Percentiles rank a stretch among this genome's conserved stretches.
phyloP scores from a whole-genome alignment of 2,797 vertebrate species.

The Hybognathus amarus region DNA sequence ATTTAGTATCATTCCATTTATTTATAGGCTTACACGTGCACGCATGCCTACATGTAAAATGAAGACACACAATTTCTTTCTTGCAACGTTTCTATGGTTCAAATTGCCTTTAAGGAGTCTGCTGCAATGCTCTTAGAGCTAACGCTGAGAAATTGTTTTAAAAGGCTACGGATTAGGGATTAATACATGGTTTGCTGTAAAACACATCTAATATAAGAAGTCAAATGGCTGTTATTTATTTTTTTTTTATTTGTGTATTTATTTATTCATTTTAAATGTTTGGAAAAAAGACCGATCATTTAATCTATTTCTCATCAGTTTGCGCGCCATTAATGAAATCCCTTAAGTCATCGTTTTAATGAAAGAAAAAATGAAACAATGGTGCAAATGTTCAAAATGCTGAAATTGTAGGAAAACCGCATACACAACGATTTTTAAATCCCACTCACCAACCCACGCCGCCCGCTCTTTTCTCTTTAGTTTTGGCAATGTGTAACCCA shows the following conservation, averaged over 20 bases:
- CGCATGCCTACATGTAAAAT: constrained; percentile 21
- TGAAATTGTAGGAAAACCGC: constrained; percentile 79
- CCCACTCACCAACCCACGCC: constrained; percentile 90
- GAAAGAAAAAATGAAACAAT: constrained; percentile 76
- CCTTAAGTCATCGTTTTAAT: constrained; percentile 87
- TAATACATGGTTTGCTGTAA: not conserved
- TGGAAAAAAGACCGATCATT: not conserved
- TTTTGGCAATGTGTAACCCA: constrained; percentile 65
- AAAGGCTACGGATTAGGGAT: constrained; percentile 7
- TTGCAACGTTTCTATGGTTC: constrained; percentile 75
- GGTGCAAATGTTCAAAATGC: constrained; percentile 85
- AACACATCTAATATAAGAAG: not conserved
- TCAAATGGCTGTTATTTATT: not conserved
- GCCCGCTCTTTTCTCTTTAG: constrained; percentile 75
- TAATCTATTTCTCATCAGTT: constrained; percentile 74
- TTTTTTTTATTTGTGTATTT: too few relatives aligned
- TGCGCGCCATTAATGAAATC: constrained; percentile 69
- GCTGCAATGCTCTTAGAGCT: constrained; percentile 67
- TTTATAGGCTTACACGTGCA: constrained; percentile 70
- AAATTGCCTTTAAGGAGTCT: constrained; percentile 77
- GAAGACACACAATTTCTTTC: constrained; percentile 70
- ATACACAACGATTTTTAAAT: constrained; percentile 80
- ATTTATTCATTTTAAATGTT: not conserved
- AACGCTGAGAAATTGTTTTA: constrained; percentile 6
- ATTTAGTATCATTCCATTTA: constrained; percentile 77